A percentile compares a stretch with the other conserved stretches of the same genome.
Conservation (phyloP, 2,888 invertebrate species). For the Cheilosia impressa region DNA sequence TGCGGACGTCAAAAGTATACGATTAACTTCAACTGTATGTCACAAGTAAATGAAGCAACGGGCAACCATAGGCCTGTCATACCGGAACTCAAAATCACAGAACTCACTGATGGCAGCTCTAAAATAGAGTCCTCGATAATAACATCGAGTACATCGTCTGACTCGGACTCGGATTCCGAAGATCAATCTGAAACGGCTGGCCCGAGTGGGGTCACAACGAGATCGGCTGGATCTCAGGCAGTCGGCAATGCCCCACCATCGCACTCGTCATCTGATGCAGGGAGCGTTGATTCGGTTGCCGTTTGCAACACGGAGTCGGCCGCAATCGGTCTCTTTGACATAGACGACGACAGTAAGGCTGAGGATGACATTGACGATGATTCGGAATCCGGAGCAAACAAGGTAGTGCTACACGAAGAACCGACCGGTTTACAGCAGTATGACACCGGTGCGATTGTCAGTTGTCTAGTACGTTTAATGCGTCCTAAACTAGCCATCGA, state of each 20-base stretch:
- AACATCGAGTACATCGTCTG: conserved; percentile 62
- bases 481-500: conserved; percentile 87
- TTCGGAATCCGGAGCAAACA: conserved; percentile 51
- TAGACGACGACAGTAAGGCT: conserved; percentile 53
- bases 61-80: conserved; percentile 92
- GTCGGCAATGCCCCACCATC: conserved; percentile 29
- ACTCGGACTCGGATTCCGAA: conserved; percentile 59
- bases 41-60: conserved; percentile 93
- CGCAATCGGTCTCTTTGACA: conserved; percentile 45
- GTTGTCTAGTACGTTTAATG: conserved; percentile 87
- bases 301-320: conserved; percentile 26
- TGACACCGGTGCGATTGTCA: conserved; percentile 80
- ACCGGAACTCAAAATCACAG: conserved; percentile 85
- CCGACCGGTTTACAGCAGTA: conserved; percentile 80
- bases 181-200: conserved; percentile 41
- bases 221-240: conserved; percentile 47
- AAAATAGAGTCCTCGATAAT: conserved; percentile 64
- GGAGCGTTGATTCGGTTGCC: conserved; percentile 35
- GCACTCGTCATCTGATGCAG: conserved; percentile 44
- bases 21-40: conserved; percentile 91
- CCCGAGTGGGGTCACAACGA: conserved; percentile 26
- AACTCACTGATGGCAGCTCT: conserved; percentile 73
- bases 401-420: conserved; percentile 80
- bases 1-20: conserved; percentile 90
- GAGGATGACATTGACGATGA: conserved; percentile 39